Conservation (phyloP, 2,888 invertebrate genomes). For the Cybosia mesomella region DNA sequence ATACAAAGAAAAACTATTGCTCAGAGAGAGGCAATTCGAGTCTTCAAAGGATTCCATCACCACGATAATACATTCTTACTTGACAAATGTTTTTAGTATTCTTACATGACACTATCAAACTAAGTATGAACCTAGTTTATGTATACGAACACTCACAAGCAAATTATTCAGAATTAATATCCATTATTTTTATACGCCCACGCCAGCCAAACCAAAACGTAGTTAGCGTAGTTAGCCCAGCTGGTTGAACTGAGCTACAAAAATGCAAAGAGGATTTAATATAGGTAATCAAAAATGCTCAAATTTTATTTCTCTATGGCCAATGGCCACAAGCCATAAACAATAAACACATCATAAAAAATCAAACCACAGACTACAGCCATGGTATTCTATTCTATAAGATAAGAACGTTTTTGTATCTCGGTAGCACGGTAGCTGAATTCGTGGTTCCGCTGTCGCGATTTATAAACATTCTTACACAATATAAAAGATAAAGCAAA, state of each 20-base stretch:
- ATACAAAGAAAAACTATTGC: slow-evolving; percentile 82
- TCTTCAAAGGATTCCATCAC: slow-evolving; percentile 83
- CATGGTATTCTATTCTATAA: no score
- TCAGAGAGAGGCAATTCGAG: slow-evolving; percentile 81
- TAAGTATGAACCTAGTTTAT: neutral
- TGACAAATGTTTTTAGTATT: slow-evolving; percentile 2
- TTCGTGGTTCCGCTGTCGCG: no score
- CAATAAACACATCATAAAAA: no score
- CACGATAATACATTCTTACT: slow-evolving; percentile 62
- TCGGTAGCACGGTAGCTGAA: no score
- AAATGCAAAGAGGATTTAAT: no score
- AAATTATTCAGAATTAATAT: neutral
- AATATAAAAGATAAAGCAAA: no score
- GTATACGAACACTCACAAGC: neutral
- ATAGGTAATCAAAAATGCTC: no score
- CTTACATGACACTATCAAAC: neutral
- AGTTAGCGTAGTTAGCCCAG: neutral
- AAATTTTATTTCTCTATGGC: no score
- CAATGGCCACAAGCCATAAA: no score
- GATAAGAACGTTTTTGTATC: no score
- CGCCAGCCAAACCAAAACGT: neutral
- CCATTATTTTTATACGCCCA: neutral
- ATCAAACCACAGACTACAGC: no score
- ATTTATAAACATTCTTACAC: no score
- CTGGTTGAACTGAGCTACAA: neutral